Evolutionary conservation across 2,113 vertebrate species (phyloP), one percentile per base, ranked within the genome.

Genomic region (Tylochromis polylepis): DNA sequence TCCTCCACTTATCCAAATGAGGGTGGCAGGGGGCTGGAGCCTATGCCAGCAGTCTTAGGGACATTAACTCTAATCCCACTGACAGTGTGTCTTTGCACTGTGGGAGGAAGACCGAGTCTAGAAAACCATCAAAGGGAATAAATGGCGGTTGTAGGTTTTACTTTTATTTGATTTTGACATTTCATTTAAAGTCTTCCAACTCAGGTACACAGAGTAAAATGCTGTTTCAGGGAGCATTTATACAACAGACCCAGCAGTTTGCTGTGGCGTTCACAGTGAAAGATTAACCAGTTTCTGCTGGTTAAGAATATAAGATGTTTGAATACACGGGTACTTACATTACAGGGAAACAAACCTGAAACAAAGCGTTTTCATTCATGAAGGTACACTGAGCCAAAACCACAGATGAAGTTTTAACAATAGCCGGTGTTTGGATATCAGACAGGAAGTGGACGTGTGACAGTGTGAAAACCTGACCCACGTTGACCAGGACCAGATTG

Each of bases 391-490:
- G 51, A 53, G 51, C 18, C 51, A 20, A 2, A 51, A 51, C 49
- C 16, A 51, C 16, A 51, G 49, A 51, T 20, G 8, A 53, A 20
- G 41, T 43, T 43, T 43, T 43, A 43, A 53, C 51, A 53, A 3
- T 53, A 10, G 11, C 51, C 5, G 51, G 18, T 18, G 18, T 53
- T 53, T 53, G 18, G 18, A 53, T n/a, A n/a, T 53, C 20, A 53
- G 18, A 53, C 18, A 0, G 1, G 4, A 53, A 0, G 51, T 53
- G 51, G 51, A 3, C 51, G 4, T n/a, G n/a, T n/a, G n/a, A n/a
- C n/a, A n/a, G n/a, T n/a, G 51, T 53, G 51, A 53, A 53, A 53
- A n/a, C 51, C 51, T n/a, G 51, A 53, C 20, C 51, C 51, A 53
- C 38, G 11, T 11, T 41, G 38, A 41, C 38, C 11, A 11, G 4